Evolutionary conservation across 2,888 invertebrate genomes (phyloP), one percentile per base, ranked within the genome.

Genomic region (Parnassius glacialis): DNA sequence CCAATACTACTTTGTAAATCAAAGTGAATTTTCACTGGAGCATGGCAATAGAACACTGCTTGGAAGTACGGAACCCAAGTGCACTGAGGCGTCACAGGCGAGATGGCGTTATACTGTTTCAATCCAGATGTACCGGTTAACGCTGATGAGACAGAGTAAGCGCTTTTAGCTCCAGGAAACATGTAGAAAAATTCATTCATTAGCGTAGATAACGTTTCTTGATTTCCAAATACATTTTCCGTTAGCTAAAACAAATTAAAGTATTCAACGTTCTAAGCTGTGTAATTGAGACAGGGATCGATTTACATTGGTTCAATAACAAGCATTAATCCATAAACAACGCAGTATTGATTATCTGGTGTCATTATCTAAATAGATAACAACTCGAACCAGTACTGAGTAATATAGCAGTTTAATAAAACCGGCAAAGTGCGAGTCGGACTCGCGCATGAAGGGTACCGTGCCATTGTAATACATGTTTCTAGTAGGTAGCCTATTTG

Each of bases 51-150:
- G 61, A 87, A 90, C 0, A 85, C 77, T 43, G 80, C 86, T 82
- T 84, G 87, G 56, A 90, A 90, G 57, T 79, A 87, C 0, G 91
- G 90, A 1, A 91, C 73, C 90, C 90, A 91, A 59, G 78, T 83
- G 75, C 87, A 85, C 52, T 72, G 77, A 0, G 81, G 61, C 2
- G 83, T 78, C 0, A 84, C 66, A 0, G 61, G 51, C 1, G 79
- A 67, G 0, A 60, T 59, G 0, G 90, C 90, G 13, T 48, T 68
- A 53, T 83, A 74, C 48, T 87, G 86, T 2, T 81, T 73, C 0
- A 89, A 52, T 0, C 82, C 83, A 42, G 76, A 78, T 0, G 75
- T 70, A 3, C 90, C 89, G 20, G 78, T 80, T 0, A 91, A 70
- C 0, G 83, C 90, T 9, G 90, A 85, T 0, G 87, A 75, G 0